A percentile compares a stretch with the other conserved stretches of the same genome.
Conservation (phyloP, 2,797 vertebrate species). For the Gambusia yucatana region DNA sequence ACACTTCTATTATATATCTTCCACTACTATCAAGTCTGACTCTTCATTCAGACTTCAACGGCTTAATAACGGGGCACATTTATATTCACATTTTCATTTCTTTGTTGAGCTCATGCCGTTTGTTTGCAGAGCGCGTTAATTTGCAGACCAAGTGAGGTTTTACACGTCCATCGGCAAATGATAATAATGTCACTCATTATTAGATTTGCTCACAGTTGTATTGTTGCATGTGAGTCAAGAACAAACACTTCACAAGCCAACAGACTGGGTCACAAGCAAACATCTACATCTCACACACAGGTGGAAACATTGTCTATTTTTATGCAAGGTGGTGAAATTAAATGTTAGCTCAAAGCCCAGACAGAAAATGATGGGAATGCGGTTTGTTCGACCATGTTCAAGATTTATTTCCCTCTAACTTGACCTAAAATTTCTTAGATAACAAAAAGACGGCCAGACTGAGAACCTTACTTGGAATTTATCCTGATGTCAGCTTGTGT, state of each 20-base stretch:
- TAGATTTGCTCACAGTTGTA: slow-evolving; percentile 11
- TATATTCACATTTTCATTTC: background rate
- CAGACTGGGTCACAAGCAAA: slow-evolving; percentile 23
- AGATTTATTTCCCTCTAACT: background rate
- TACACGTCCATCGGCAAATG: slow-evolving; percentile 30
- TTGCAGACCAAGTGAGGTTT: background rate
- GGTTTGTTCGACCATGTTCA: background rate
- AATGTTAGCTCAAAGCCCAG: background rate
- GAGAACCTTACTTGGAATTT: background rate
- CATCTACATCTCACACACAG: background rate
- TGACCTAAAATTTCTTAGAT: background rate
- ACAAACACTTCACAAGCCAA: slow-evolving; percentile 28
- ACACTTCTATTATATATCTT: too few relatives aligned
- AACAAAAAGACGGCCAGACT: background rate
- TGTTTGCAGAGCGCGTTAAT: background rate
- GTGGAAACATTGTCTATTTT: slow-evolving; percentile 33
- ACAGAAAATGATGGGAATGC: background rate
- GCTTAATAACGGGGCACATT: background rate
- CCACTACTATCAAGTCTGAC: background rate
- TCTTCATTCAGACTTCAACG: background rate
- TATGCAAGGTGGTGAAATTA: slow-evolving; percentile 15
- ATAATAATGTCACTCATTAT: slow-evolving; percentile 24
- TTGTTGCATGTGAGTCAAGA: background rate
- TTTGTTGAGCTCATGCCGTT: background rate
- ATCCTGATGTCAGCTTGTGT: background rate